Conservation (phyloP, 1,140 invertebrate genomes). For the Rhynchophorus ferrugineus region DNA sequence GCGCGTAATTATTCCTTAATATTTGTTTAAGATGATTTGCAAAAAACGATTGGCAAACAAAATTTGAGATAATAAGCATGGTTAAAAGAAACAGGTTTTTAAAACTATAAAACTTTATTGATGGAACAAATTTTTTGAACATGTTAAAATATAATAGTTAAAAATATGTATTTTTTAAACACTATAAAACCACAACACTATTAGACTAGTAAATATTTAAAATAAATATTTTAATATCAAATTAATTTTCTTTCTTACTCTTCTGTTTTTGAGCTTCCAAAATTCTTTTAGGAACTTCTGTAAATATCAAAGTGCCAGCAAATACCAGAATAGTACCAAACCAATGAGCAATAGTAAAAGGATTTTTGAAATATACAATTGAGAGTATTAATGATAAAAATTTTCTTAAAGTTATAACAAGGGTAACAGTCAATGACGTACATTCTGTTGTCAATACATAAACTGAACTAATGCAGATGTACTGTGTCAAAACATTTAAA, state of each 20-base stretch:
- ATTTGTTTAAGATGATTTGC: no score
- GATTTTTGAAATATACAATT: slow-evolving; percentile 91
- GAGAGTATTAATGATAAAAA: slow-evolving; percentile 93
- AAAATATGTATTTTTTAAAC: no score
- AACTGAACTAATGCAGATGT: slow-evolving; percentile 91
- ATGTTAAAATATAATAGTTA: no score
- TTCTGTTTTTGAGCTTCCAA: background rate
- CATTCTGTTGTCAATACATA: slow-evolving; percentile 91
- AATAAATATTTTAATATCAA: no score
- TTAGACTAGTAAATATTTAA: no score
- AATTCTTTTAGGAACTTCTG: slow-evolving; percentile 51
- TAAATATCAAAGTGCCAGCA: slow-evolving; percentile 86
- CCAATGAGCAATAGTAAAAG: slow-evolving; percentile 91
- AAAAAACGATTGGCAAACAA: no score
- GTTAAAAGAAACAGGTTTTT: no score
- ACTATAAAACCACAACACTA: no score
- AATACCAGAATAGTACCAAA: slow-evolving; percentile 87
- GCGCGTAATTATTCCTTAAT: no score
- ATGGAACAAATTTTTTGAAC: no score
- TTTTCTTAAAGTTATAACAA: slow-evolving; percentile 92
- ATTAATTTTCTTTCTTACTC: background rate
- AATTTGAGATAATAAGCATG: no score
- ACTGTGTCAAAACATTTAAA: slow-evolving; percentile 87
- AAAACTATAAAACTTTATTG: no score
- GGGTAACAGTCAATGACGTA: slow-evolving; percentile 87